Base-by-base conservation (phyloP, 2,888 invertebrate species). In the Pseudeuparius sepicola region DNA sequence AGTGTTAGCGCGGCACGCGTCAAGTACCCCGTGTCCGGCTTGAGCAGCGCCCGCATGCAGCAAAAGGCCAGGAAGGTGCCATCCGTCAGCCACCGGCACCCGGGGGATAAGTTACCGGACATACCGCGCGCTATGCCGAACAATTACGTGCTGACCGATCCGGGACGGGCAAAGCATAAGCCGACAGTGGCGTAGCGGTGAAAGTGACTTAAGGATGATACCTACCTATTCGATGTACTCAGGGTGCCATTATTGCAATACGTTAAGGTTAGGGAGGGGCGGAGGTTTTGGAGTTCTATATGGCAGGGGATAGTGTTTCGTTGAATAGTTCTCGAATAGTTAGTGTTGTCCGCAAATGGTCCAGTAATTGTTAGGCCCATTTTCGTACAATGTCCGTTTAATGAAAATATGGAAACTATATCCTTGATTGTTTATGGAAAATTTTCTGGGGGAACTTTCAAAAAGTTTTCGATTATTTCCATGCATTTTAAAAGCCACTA, bases 91-190 rank as follows among this genome's bases (percentile, higher is more conserved):
- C 76, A 75, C 55, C 70, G 83, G 51, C 82, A 85, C 67, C 84
- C 84, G 37, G 78, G 80, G 46, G 84, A 84, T 56, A 78, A 79
- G 55, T 66, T 81, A 49, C 80, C 80, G 46, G 80, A 79, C 42
- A 66, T 70, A 44, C 78, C 78, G 37, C 60, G 74, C 49, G 73
- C 73, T 35, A 70, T 75, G 58, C 78, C 78, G 24, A 81, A 80
- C 51, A 80, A 79, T 52, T 81, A 80, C 54, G 79, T 80, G 47
- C 45, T 61, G 32, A 60, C 60, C 15, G 62, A 62, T 45, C 53
- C 60, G 32, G 49, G 61, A 30, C 50, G 61, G 29, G 47, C 50
- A 15, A 63, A 64, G 51, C 62, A 62, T 43, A 63, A 63, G 47
- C 55, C 54, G 41, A 55, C 60, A 57, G 61, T 62, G 39, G 61